Evolutionary conservation across 2,797 vertebrate species (phyloP).

Genomic region (Philypnodon macrostomus): DNA sequence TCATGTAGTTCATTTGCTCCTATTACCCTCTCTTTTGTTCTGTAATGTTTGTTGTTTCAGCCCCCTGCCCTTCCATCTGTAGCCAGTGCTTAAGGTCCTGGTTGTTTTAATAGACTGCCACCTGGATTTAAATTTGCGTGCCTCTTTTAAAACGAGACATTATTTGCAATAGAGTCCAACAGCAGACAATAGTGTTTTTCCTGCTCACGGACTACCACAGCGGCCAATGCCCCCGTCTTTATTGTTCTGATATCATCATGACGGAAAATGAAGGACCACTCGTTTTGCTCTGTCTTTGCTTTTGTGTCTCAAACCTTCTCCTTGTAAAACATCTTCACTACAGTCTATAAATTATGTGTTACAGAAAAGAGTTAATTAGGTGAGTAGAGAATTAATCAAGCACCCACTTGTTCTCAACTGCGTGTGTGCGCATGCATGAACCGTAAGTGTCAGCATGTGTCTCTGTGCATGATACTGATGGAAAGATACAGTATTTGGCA

Average conservation of each 20-base stretch:
- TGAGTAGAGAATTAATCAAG: conserved; percentile 75
- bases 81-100: conserved; percentile 29
- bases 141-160: conserved; percentile 31
- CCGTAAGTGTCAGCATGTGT: conserved; percentile 30
- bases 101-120: conserved; percentile 31
- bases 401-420: conserved; percentile 47
- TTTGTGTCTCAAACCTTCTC: conserved; percentile 72
- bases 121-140: conserved; percentile 35
- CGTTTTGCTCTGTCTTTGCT: conserved; percentile 71
- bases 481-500: conserved; percentile 48
- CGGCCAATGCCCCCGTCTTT: conserved; percentile 46
- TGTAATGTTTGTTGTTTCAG: too few species aligned
- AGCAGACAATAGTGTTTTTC: conserved; percentile 35
- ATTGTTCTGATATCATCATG: conserved; percentile 65
- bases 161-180: conserved; percentile 33
- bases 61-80: conserved; percentile 24
- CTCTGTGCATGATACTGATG: conserved; percentile 37
- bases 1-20: too few species aligned
- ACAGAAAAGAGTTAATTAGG: conserved; percentile 79
- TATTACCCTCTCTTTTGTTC: conserved; percentile 57
- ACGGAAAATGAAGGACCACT: conserved; percentile 70
- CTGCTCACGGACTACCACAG: conserved; percentile 55
- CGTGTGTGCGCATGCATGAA: conserved; percentile 64
- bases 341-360: conserved; percentile 78
- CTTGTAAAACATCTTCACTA: conserved; percentile 75